These are phyloP conservation scores for Steinernema feltiae DNA, from an alignment of 1,140 invertebrate species.

Conservation along the genomic window DNA sequence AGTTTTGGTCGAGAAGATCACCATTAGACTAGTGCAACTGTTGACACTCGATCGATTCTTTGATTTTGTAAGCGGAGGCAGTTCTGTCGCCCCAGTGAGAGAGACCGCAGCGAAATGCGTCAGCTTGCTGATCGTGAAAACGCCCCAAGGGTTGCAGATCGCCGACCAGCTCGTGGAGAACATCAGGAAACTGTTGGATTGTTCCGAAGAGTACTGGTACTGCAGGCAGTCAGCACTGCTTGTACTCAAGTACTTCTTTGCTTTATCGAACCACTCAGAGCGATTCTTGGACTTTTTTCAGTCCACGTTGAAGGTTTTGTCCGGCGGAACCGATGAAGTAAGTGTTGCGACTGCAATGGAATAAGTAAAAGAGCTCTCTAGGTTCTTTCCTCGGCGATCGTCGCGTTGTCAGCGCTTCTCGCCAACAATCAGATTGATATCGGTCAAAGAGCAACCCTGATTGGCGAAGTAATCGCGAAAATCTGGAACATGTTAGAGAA, in stretches of 20 bases:
- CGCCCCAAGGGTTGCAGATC: not conserved
- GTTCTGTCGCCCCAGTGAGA: not conserved
- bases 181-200: not conserved
- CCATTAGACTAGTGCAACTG: not conserved
- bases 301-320: not conserved
- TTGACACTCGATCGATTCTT: not conserved
- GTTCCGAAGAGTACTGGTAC: slow-evolving; percentile 22
- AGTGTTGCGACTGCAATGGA: not conserved
- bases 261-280: not conserved
- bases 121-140: not conserved
- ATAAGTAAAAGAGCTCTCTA: not conserved
- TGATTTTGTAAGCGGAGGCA: not conserved
- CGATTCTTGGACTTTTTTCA: not conserved
- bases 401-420: not conserved
- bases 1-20: not conserved
- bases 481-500: not conserved
- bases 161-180: not conserved
- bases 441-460: not conserved
- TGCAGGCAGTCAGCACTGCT: slow-evolving; percentile 34
- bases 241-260: slow-evolving; percentile 35
- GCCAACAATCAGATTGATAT: not conserved
- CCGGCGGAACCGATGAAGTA: not conserved
- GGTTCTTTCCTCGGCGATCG: not conserved
- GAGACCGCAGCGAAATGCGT: slow-evolving; percentile 1
- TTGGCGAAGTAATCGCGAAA: not conserved